These are phyloP conservation scores for Catocala nupta DNA, from an alignment of 2,888 invertebrate genomes.

Conservation along the genomic window DNA sequence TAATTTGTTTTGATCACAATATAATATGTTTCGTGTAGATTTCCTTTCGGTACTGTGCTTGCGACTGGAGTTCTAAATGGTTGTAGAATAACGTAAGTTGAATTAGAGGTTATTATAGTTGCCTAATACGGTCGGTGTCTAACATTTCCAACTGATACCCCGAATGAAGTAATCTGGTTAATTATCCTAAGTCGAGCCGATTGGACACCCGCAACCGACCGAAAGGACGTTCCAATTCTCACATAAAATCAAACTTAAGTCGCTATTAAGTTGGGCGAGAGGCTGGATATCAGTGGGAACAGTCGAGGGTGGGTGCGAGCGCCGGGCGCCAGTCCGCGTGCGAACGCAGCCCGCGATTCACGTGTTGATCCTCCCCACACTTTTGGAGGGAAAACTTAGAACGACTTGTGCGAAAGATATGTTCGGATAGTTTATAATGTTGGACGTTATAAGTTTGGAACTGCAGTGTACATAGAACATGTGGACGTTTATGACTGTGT, in stretches of 20 bases:
- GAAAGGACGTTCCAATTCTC: conserved; percentile 35
- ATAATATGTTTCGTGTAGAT: too few species aligned
- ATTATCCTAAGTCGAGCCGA: conserved; percentile 43
- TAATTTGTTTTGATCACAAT: too few species aligned
- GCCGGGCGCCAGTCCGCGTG: conserved; percentile 61
- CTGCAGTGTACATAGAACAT: conserved; percentile 58
- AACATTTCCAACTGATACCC: conserved; percentile 26
- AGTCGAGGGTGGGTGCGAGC: conserved; percentile 37
- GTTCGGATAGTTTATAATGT: conserved; percentile 23
- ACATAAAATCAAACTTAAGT: conserved; percentile 64
- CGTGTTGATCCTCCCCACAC: conserved; percentile 49
- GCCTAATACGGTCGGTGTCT: too few species aligned
- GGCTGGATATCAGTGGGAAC: conserved; percentile 41
- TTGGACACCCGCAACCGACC: conserved; percentile 48
- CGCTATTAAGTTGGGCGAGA: conserved; percentile 51
- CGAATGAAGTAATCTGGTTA: conserved; percentile 28
- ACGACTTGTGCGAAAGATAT: conserved; percentile 46
- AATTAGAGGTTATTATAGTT: too few species aligned
- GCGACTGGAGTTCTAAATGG: too few species aligned
- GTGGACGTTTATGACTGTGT: conserved; percentile 54
- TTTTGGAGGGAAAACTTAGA: conserved; percentile 78
- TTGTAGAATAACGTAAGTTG: too few species aligned
- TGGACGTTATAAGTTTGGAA: conserved; percentile 44
- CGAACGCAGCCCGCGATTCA: conserved; percentile 52
- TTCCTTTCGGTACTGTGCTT: too few species aligned